Conservation (phyloP, 2,113 vertebrate species). For the Puma concolor region DNA sequence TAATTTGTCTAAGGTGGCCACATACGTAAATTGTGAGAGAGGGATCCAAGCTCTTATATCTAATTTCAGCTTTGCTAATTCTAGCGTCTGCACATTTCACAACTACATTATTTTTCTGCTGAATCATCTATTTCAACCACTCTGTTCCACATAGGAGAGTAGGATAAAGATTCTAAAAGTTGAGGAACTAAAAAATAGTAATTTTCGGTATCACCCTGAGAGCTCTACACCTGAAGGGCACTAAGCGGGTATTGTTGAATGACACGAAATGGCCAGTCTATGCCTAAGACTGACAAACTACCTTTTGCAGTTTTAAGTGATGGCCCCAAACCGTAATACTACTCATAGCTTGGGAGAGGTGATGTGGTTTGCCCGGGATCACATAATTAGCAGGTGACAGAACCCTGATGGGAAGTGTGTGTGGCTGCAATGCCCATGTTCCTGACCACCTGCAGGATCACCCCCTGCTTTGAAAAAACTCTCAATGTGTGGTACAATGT, state of each 20-base stretch:
- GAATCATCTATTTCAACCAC: neutral
- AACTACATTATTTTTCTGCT: neutral
- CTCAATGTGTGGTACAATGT: neutral
- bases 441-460: neutral
- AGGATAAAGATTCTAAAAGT: neutral
- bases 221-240: neutral
- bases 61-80: neutral
- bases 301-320: neutral
- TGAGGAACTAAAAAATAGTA: neutral
- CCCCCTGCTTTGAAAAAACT: neutral
- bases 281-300: neutral
- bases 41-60: neutral
- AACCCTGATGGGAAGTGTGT: neutral
- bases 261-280: neutral
- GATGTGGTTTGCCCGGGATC: neutral
- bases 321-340: neutral
- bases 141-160: neutral
- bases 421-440: neutral
- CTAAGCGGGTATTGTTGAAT: neutral
- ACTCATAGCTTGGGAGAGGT: neutral
- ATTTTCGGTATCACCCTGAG: neutral
- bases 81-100: neutral
- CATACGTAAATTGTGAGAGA: neutral
- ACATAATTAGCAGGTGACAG: neutral
- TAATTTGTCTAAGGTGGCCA: neutral